These are phyloP conservation scores for Nerophis ophidion DNA, from an alignment of 2,113 vertebrate genomes.

Conservation along the genomic window DNA sequence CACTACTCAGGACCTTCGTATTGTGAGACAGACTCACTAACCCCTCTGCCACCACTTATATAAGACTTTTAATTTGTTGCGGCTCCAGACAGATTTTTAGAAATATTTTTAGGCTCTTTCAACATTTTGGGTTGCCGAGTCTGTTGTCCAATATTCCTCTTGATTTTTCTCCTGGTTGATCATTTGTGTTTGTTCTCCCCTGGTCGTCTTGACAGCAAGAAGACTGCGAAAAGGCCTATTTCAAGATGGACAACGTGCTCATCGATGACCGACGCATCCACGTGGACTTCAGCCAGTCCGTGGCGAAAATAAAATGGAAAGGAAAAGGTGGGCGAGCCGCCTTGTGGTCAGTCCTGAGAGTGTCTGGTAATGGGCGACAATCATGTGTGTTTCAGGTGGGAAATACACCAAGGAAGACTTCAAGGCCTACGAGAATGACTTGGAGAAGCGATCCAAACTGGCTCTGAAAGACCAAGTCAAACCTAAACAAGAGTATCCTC, in stretches of 20 bases:
- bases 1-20: no score
- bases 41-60: no score
- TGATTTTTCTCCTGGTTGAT: background rate
- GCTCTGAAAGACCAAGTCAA: constrained; percentile 87
- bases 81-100: no score
- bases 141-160: background rate
- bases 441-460: constrained; percentile 79
- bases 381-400: constrained; percentile 71
- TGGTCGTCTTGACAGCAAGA: constrained; percentile 61
- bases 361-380: background rate
- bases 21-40: no score
- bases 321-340: constrained; percentile 79
- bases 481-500: constrained; percentile 95
- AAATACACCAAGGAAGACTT: constrained; percentile 93
- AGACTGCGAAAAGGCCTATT: constrained; percentile 96
- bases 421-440: constrained; percentile 89
- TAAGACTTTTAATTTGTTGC: no score
- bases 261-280: constrained; percentile 95
- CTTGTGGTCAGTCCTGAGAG: background rate
- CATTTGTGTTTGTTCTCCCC: no score
- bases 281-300: constrained; percentile 98
- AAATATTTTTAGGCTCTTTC: no score
- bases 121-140: no score
- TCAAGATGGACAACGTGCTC: constrained; percentile 98
- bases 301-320: constrained; percentile 95